Base-by-base conservation (phyloP, 1,140 invertebrate species). In the Drosophila aff. region DNA sequence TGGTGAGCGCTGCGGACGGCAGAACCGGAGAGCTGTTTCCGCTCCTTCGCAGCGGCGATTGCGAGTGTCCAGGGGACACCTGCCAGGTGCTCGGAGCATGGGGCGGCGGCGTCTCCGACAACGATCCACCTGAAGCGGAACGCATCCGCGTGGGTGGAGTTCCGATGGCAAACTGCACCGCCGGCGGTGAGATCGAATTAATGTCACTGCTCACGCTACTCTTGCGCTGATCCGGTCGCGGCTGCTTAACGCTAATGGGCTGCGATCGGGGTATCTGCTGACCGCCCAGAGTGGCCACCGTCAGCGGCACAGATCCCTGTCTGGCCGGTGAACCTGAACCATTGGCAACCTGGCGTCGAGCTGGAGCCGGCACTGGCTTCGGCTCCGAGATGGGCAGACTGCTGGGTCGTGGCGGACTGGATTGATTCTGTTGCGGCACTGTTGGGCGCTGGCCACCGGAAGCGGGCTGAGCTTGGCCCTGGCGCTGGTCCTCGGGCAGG, bases 91-190 rank as follows among this genome's bases (percentile, higher is more conserved):
- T 96, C 33, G 96, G 96, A 1, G 96, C 95, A 74, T 87, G 91
- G 4, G 92, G 78, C 46, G 97, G 97, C 62, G 97, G 96, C 62
- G 96, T 96, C 86, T 96, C 96, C 52, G 95, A 94, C 44, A 94
- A 85, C 69, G 94, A 95, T 78, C 96, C 95, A 63, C 95, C 94
- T 1, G 95, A 95, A 28, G 95, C 94, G 59, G 95, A 95, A 74
- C 96, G 94, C 80, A 95, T 95, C 0, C 92, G 69, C 43, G 95
- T 95, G 9, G 97, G 97, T 38, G 97, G 97, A 46, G 97, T 97
- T n/a, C 97, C 97, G 93, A 98, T 97, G 49, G 96, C 96, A 93
- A 98, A 98, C 90, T 98, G 97, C 53, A 96, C 97, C 81, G 96
- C 95, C 55, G 98, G 97, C 68, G 98, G 97, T 57, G 97, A 98